These are phyloP conservation scores for Glaucomys volans DNA, from an alignment of 2,113 vertebrate genomes.

Conservation along the genomic window DNA sequence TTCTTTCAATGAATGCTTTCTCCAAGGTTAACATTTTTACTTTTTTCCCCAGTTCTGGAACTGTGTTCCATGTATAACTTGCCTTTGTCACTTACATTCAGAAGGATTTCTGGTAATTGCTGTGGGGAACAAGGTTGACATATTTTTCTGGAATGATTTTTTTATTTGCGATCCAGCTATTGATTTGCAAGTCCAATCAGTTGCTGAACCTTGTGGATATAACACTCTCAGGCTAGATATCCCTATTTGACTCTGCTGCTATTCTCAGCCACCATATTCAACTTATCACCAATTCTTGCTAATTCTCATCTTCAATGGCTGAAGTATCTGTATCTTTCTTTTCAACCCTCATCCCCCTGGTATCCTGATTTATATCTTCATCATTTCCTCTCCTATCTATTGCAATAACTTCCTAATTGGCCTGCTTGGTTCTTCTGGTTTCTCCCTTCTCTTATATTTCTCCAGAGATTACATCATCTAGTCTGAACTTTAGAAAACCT, in stretches of 20 bases:
- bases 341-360: background rate
- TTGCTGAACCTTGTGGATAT: slow-evolving; percentile 18
- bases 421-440: background rate
- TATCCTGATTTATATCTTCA: slow-evolving; percentile 31
- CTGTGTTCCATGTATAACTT: background rate
- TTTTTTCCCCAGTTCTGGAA: background rate
- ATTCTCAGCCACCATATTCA: background rate
- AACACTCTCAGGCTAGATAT: background rate
- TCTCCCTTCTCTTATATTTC: background rate
- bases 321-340: background rate
- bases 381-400: background rate
- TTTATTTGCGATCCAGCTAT: background rate
- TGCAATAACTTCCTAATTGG: background rate
- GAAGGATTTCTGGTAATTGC: background rate
- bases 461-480: background rate
- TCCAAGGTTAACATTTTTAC: slow-evolving; percentile 7
- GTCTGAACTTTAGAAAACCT: slow-evolving; percentile 19
- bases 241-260: background rate
- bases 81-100: background rate
- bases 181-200: slow-evolving; percentile 21
- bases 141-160: slow-evolving; percentile 37
- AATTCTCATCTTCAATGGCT: background rate
- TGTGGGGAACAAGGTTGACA: background rate
- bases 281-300: background rate
- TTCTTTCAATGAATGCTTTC: slow-evolving; percentile 33